phyloP scores from a whole-genome alignment of 2,113 vertebrate genomes.

The Tragelaphus strepsiceros region DNA sequence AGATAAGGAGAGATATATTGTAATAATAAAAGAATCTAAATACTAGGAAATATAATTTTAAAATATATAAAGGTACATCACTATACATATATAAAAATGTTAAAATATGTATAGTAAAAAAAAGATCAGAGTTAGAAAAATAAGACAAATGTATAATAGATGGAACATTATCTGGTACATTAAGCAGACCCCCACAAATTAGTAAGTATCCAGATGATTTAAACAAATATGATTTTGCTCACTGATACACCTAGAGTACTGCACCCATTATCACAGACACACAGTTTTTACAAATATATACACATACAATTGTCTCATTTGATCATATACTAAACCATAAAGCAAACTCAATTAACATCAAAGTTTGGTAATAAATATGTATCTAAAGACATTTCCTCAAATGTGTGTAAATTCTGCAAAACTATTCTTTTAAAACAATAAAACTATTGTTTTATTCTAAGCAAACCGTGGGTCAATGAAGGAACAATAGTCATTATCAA shows the following conservation, averaged over 20 bases:
- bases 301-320: neutral
- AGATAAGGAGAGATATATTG: neutral
- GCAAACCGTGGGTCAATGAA: neutral
- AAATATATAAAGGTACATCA: neutral
- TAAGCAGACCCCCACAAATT: neutral
- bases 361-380: neutral
- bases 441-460: neutral
- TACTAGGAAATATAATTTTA: conserved; percentile 12
- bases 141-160: neutral
- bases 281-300: neutral
- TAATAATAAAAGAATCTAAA: neutral
- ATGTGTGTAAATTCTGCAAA: neutral
- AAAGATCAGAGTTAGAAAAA: neutral
- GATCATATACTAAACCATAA: neutral
- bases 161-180: neutral
- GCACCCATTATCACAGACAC: neutral
- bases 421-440: neutral
- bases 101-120: neutral
- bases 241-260: neutral
- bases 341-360: neutral
- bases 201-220: neutral
- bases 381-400: neutral
- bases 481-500: neutral
- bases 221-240: neutral
- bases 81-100: neutral